phyloP scores from a whole-genome alignment of 2,797 vertebrate genomes.

The Melanotaenia parkinsoni region DNA sequence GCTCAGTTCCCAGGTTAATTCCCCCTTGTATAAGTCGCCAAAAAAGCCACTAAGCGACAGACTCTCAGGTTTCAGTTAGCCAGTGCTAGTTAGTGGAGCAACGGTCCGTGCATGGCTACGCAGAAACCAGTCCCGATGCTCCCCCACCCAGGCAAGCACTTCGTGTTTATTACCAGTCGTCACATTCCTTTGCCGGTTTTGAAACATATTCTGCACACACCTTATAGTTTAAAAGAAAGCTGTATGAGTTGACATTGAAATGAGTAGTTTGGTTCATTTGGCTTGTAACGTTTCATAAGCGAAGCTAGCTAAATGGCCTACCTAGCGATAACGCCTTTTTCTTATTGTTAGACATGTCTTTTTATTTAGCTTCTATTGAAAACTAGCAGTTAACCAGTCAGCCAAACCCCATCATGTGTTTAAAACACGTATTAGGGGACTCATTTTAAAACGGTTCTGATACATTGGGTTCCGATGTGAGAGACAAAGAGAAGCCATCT shows the following conservation, averaged over 20 bases:
- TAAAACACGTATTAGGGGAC: background rate
- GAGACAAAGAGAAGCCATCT: background rate
- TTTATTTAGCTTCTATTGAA: background rate
- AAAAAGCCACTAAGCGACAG: slow-evolving; percentile 21
- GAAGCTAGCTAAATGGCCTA: slow-evolving; percentile 56
- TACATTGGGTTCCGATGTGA: background rate
- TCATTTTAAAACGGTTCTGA: background rate
- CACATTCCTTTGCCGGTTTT: background rate
- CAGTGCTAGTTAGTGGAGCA: slow-evolving; percentile 45
- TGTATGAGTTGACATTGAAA: background rate
- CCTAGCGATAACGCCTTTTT: slow-evolving; percentile 16
- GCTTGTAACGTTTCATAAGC: slow-evolving; percentile 33
- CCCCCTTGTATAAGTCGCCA: slow-evolving; percentile 12
- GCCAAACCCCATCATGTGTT: background rate
- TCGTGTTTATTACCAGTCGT: slow-evolving; percentile 41
- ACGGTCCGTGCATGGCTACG: slow-evolving; percentile 64
- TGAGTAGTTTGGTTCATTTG: background rate
- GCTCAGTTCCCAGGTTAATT: background rate
- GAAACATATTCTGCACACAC: background rate
- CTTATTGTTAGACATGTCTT: slow-evolving; percentile 10
- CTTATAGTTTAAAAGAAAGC: background rate
- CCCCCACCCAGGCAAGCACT: slow-evolving; percentile 63
- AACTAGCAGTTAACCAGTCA: background rate
- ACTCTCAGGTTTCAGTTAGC: slow-evolving; percentile 52
- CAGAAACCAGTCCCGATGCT: slow-evolving; percentile 50